Evolutionary conservation across 2,888 invertebrate genomes (phyloP), one percentile per base, ranked within the genome.

Genomic region (Eilema depressum): DNA sequence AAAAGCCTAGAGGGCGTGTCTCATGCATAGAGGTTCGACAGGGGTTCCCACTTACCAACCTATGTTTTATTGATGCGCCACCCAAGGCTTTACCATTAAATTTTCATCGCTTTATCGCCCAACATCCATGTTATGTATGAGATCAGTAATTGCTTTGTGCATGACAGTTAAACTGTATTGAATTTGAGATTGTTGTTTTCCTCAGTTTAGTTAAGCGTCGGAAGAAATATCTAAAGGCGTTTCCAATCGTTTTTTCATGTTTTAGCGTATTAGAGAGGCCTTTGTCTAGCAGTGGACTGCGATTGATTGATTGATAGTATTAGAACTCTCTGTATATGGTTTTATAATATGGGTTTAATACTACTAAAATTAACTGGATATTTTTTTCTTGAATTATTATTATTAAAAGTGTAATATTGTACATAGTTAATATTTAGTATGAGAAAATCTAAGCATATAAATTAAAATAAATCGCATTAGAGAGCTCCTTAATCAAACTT

Each of bases 11-110:
- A 60, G 65, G 82, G 82, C 75, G 79, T 75, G 62, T 70, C 70
- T 77, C 77, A 76, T 80, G 76, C 77, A 79, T 84, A 85, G 85
- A 82, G 84, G 85, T 86, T 86, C 86, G 83, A 93, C 92, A 91
- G 85, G 81, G 88, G 84, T 89, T 86, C 81, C 87, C 90, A 90
- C 92, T 93, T 91, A 90, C 85, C 88, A 88, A 86, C 88, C 83
- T 69, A 93, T 94, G 93, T 91, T 89, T 93, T 93, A 94, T 93
- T 87, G 88, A 93, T 93, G 91, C 77, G 81, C 71, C 70, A 71
- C 75, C 74, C 75, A 83, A 84, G 85, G 85, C 78, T 84, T 83
- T 72, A 62, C 70, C 88, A 90, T 93, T 92, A 91, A 89, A 89
- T 89, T 91, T 93, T 93, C 92, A 91, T 93, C 83, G 86, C 83